A percentile compares a stretch with the other conserved stretches of the same genome.
Conservation (phyloP, 2,797 vertebrate genomes). For the Anguilla marmorata region DNA sequence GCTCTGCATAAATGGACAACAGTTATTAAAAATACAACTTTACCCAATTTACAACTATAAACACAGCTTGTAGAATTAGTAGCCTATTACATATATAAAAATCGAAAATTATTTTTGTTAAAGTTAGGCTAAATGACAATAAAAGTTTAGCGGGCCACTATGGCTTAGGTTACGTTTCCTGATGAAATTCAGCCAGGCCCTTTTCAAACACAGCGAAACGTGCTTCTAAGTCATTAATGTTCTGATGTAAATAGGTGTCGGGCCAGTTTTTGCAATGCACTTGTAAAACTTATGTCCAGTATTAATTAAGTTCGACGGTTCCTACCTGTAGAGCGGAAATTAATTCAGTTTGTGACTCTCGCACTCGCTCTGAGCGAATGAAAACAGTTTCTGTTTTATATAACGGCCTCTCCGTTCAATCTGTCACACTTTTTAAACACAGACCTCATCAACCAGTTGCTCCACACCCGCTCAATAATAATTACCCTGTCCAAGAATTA, state of each 20-base stretch:
- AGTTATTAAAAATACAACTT: no score
- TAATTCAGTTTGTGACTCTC: slow-evolving; percentile 48
- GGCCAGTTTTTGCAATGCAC: background rate
- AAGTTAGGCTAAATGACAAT: background rate
- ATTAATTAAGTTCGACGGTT: background rate
- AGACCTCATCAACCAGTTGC: slow-evolving; percentile 81
- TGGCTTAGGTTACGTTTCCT: background rate
- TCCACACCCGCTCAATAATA: slow-evolving; percentile 85
- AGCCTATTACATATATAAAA: no score
- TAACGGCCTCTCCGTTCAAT: slow-evolving; percentile 87
- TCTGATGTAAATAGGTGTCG: background rate
- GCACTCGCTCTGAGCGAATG: slow-evolving; percentile 52
- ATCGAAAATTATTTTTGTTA: no score
- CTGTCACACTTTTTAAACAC: slow-evolving; percentile 80
- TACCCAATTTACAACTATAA: no score
- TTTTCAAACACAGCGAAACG: background rate
- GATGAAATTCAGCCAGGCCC: background rate
- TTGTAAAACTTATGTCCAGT: background rate
- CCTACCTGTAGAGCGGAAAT: slow-evolving; percentile 56
- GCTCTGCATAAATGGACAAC: no score
- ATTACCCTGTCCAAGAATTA: slow-evolving; percentile 86
- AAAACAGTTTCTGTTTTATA: slow-evolving; percentile 58
- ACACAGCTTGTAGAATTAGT: no score
- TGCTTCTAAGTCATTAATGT: no score
- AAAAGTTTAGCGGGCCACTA: background rate